Evolutionary conservation across 2,888 invertebrate species (phyloP).

Genomic region (Exephanes ischioxanthus): DNA sequence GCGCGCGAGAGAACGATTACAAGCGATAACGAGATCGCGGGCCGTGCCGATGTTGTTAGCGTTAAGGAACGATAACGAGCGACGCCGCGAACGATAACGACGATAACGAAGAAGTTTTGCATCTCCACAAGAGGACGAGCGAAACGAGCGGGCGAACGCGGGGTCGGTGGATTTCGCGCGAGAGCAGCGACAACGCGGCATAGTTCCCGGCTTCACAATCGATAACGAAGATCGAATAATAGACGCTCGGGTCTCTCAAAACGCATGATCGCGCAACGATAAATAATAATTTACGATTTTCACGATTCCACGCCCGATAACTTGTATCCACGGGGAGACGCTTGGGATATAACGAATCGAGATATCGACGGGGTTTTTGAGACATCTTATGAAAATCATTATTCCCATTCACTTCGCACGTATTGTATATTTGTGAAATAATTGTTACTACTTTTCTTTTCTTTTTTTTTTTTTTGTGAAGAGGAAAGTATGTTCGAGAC

Average conservation of each 20-base stretch:
- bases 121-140: slow-evolving; percentile 61
- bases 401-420: neutral
- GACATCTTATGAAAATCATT: neutral
- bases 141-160: slow-evolving; percentile 26
- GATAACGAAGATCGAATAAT: slow-evolving; percentile 36
- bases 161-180: slow-evolving; percentile 3
- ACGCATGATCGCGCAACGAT: slow-evolving; percentile 18
- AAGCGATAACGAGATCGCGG: slow-evolving; percentile 81
- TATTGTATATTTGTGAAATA: neutral
- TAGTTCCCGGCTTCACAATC: slow-evolving; percentile 18
- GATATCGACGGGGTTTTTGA: neutral
- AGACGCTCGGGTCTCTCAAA: neutral
- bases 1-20: slow-evolving; percentile 68
- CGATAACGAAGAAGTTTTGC: slow-evolving; percentile 72
- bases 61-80: slow-evolving; percentile 79
- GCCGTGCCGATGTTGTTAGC: slow-evolving; percentile 82
- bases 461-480: neutral
- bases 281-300: slow-evolving; percentile 13
- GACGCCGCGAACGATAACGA: slow-evolving; percentile 77
- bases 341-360: neutral
- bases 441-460: neutral
- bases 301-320: neutral
- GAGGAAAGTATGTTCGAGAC: neutral
- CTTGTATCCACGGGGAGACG: neutral
- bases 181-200: slow-evolving; percentile 10